These are phyloP conservation scores for Ceraclea dissimilis DNA, from an alignment of 2,888 invertebrate species.

Conservation along the genomic window DNA sequence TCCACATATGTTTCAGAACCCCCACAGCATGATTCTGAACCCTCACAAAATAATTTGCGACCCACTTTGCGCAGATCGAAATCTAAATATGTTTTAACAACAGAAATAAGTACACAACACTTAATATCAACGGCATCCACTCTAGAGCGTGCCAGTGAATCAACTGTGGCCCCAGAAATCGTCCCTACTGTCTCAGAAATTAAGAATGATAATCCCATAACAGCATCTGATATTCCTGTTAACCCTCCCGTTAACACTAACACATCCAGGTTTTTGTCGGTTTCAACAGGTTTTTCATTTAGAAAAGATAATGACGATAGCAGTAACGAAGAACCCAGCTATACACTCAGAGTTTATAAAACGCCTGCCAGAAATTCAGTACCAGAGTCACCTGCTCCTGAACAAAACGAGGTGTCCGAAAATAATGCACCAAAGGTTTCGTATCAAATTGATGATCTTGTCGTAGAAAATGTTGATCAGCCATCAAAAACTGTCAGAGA, in stretches of 20 bases:
- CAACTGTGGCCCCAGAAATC: not conserved
- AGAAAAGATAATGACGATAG: conserved; percentile 24
- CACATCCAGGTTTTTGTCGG: conserved; percentile 31
- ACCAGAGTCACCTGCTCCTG: not conserved
- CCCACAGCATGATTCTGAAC: not conserved
- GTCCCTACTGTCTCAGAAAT: not conserved
- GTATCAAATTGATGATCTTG: conserved; percentile 21
- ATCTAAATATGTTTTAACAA: not conserved
- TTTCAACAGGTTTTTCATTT: conserved; percentile 47
- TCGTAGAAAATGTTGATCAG: conserved; percentile 7
- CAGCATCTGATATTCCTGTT: not conserved
- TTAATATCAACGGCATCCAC: not conserved
- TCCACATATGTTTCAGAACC: not conserved
- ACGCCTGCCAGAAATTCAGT: conserved; percentile 14
- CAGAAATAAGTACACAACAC: not conserved
- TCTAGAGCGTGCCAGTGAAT: conserved; percentile 12
- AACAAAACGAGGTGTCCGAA: conserved; percentile 3
- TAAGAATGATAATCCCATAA: not conserved
- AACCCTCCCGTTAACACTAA: conserved; percentile 4
- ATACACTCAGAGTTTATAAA: conserved; percentile 21
- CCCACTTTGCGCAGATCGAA: conserved; percentile 16
- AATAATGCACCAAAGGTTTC: conserved; percentile 9
- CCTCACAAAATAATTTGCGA: not conserved
- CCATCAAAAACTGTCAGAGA: not conserved
- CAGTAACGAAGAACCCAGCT: conserved; percentile 13